A percentile compares a stretch with the other conserved stretches of the same genome.
phyloP scores from a whole-genome alignment of 2,113 vertebrate species.

The Epinephelus moara region DNA sequence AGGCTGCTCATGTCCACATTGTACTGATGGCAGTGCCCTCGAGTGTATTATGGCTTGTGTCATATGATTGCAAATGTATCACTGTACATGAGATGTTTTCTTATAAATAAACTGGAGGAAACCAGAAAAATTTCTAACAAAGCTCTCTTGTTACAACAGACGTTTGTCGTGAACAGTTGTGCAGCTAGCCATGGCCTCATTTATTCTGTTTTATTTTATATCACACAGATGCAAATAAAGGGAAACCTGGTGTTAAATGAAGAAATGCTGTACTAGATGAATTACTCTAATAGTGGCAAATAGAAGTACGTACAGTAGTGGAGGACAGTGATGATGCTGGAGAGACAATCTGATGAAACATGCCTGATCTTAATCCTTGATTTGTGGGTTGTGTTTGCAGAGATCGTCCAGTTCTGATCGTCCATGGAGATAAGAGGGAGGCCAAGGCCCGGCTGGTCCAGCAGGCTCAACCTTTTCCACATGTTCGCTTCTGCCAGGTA shows the following conservation, averaged over 20 bases:
- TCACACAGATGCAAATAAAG: neutral
- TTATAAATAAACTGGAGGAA: neutral
- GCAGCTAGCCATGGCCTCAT: neutral
- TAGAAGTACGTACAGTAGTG: neutral
- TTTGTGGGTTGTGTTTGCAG: constrained; percentile 76
- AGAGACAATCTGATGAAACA: neutral
- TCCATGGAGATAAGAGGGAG: constrained; percentile 96
- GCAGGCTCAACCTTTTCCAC: constrained; percentile 89
- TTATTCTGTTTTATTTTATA: neutral
- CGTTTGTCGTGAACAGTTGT: neutral
- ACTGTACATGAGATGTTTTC: neutral
- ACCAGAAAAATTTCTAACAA: neutral
- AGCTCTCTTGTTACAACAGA: neutral
- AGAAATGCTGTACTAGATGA: neutral
- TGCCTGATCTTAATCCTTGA: neutral
- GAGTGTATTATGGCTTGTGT: neutral
- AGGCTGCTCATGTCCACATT: neutral
- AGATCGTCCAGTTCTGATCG: constrained; percentile 90
- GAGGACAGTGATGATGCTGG: neutral
- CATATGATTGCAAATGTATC: neutral
- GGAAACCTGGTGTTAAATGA: neutral
- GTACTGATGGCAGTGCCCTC: neutral
- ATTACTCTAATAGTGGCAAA: neutral
- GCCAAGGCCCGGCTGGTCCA: constrained; percentile 91
- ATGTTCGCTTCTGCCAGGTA: constrained; percentile 96